A percentile compares a stretch with the other conserved stretches of the same genome.
phyloP scores from a whole-genome alignment of 1,140 invertebrate species.

The Thaumatotibia leucotreta region DNA sequence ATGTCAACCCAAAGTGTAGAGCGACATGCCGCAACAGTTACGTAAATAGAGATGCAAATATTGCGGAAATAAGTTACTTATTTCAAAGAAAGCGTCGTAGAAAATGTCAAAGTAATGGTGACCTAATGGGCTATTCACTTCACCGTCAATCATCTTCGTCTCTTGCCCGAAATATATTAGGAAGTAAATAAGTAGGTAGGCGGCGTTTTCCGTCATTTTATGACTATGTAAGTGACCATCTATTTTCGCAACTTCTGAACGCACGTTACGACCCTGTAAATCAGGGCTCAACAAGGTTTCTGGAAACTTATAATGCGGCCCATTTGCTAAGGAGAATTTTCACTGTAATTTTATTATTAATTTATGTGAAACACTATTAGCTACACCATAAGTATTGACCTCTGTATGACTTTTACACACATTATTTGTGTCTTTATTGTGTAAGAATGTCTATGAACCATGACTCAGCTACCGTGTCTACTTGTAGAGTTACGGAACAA shows the following conservation, averaged over 20 bases:
- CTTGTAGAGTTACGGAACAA: not conserved
- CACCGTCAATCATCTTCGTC: slow-evolving; percentile 3
- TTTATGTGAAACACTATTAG: not conserved
- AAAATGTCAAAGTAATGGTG: slow-evolving; percentile 16
- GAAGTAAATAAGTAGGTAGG: not conserved
- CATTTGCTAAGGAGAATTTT: not conserved
- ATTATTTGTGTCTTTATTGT: slow-evolving; percentile 1
- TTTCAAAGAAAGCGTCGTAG: slow-evolving; percentile 19
- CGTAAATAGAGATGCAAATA: slow-evolving; percentile 39
- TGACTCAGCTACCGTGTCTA: not conserved
- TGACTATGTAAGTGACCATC: not conserved
- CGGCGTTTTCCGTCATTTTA: not conserved
- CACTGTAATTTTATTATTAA: not conserved
- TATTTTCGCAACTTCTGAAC: slow-evolving; percentile 1
- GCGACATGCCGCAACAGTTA: slow-evolving; percentile 26
- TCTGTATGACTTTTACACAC: not conserved
- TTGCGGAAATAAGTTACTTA: slow-evolving; percentile 32
- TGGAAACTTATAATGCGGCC: not conserved
- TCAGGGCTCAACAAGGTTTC: not conserved
- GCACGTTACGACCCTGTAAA: not conserved
- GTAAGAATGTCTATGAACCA: slow-evolving; percentile 7
- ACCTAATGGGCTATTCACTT: slow-evolving; percentile 11
- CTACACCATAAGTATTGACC: not conserved
- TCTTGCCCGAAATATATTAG: not conserved
- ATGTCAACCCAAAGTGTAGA: slow-evolving; percentile 8